Evolutionary conservation across 1,140 invertebrate species (phyloP).

Genomic region (Dysdera silvatica): DNA sequence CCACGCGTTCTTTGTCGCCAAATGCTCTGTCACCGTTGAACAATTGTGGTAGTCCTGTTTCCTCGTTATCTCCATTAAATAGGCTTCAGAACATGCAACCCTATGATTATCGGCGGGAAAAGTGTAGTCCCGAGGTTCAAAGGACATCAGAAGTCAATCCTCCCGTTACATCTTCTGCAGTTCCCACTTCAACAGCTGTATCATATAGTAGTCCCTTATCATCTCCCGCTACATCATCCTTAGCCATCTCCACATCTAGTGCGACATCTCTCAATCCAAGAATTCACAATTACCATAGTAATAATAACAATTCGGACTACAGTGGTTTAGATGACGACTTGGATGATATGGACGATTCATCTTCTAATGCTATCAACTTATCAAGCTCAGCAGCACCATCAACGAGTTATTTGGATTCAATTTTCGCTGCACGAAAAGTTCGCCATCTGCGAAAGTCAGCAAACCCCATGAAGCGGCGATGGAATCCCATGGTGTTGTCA

Average conservation of each 20-base stretch:
- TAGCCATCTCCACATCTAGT: conserved; percentile 38
- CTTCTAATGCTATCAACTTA: conserved; percentile 32
- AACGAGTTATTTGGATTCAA: conserved; percentile 19
- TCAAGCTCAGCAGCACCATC: conserved; percentile 27
- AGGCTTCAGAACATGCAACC: conserved; percentile 89
- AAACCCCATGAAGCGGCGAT: conserved; percentile 79
- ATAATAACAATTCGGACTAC: conserved; percentile 47
- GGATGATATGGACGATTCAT: conserved; percentile 33
- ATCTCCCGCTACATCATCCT: conserved; percentile 30
- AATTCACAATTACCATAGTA: too few species aligned
- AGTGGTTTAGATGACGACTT: conserved; percentile 21
- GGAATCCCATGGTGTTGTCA: conserved; percentile 80
- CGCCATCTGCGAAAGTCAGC: conserved; percentile 63
- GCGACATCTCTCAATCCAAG: too few species aligned
- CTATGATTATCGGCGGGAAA: conserved; percentile 69
- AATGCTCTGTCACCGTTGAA: conserved; percentile 26
- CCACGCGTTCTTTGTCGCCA: conserved; percentile 29
- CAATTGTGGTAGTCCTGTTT: conserved; percentile 37
- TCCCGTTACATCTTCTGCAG: conserved; percentile 36
- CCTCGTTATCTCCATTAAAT: conserved; percentile 69
- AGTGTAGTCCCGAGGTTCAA: conserved; percentile 16
- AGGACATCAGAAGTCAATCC: background rate
- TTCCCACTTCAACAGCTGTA: conserved; percentile 35
- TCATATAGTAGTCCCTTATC: conserved; percentile 31
- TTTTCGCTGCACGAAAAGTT: conserved; percentile 41